Percentiles rank a stretch among this genome's conserved stretches.
Conservation (phyloP, 2,888 invertebrate species). For the Pseudococcus viburni region DNA sequence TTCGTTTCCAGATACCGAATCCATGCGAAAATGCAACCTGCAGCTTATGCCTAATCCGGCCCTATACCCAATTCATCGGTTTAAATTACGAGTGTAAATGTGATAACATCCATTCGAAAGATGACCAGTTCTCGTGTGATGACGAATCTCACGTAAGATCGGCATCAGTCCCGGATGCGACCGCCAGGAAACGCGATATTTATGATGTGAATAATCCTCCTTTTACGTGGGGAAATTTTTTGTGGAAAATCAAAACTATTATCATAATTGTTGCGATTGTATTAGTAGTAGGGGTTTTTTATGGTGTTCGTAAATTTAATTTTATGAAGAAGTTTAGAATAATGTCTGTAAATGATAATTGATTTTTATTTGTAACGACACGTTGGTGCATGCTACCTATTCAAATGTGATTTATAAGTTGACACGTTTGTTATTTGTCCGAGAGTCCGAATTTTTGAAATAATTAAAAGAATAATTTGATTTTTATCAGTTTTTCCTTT, state of each 20-base stretch:
- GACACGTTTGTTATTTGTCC: too few relatives aligned
- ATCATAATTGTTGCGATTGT: not conserved
- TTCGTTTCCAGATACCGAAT: conserved; percentile 4
- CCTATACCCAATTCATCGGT: not conserved
- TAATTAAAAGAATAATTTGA: too few relatives aligned
- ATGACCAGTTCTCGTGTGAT: not conserved
- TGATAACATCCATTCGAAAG: not conserved
- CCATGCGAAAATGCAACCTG: not conserved
- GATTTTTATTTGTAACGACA: too few relatives aligned
- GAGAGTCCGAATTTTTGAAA: too few relatives aligned
- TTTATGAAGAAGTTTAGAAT: too few relatives aligned
- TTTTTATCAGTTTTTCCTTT: too few relatives aligned
- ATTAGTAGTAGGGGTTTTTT: too few relatives aligned
- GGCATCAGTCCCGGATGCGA: not conserved
- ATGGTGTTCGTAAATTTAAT: too few relatives aligned
- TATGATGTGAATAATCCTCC: not conserved
- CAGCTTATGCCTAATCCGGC: not conserved
- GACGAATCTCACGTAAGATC: not conserved
- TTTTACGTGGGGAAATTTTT: not conserved
- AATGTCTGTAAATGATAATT: too few relatives aligned
- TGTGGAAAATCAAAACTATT: not conserved
- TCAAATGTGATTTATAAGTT: too few relatives aligned
- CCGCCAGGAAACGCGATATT: not conserved
- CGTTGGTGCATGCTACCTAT: too few relatives aligned
- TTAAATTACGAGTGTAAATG: not conserved